A percentile compares a stretch with the other conserved stretches of the same genome.
These are phyloP conservation scores for Drosophila fungiperda DNA, from an alignment of 2,888 invertebrate species.

Conservation along the genomic window DNA sequence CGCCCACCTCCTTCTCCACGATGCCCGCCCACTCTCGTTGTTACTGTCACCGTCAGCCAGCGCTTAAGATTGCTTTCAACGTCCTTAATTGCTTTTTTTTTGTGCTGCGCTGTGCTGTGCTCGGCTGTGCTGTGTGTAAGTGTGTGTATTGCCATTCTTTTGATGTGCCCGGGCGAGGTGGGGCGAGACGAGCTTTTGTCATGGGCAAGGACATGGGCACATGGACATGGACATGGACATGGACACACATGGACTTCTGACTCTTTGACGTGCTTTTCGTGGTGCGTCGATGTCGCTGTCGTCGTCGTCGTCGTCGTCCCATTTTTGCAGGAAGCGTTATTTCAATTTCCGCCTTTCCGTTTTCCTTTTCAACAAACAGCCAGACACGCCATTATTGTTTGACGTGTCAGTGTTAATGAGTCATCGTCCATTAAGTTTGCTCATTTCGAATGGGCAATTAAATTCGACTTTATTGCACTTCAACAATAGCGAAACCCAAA, in stretches of 20 bases:
- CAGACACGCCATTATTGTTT: conserved; percentile 81
- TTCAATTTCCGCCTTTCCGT: conserved; percentile 81
- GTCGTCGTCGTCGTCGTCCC: conserved; percentile 28
- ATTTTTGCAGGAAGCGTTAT: conserved; percentile 75
- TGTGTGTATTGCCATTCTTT: conserved; percentile 56
- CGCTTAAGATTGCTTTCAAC: conserved; percentile 85
- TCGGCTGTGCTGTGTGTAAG: conserved; percentile 4
- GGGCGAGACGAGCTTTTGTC: conserved; percentile 58
- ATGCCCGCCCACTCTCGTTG: conserved; percentile 45
- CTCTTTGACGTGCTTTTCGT: conserved; percentile 43
- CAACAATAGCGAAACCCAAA: conserved; percentile 39
- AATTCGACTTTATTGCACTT: conserved; percentile 82
- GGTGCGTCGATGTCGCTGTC: conserved; percentile 19
- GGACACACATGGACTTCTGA: conserved; percentile 17
- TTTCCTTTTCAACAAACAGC: conserved; percentile 57
- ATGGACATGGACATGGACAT: conserved; percentile 16
- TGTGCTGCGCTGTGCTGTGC: conserved; percentile 27
- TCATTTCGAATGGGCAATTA: conserved; percentile 81
- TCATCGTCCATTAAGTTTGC: conserved; percentile 81
- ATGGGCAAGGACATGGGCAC: conserved; percentile 40
- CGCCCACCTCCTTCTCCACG: too few relatives aligned
- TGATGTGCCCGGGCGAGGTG: conserved; percentile 61
- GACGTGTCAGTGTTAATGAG: conserved; percentile 84
- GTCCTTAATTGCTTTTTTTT: conserved; percentile 85
- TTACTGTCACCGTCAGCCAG: conserved; percentile 77